These are phyloP conservation scores for Oikopleura vanhoeffeni DNA, from an alignment of 23 tunicate species.

Conservation along the genomic window DNA sequence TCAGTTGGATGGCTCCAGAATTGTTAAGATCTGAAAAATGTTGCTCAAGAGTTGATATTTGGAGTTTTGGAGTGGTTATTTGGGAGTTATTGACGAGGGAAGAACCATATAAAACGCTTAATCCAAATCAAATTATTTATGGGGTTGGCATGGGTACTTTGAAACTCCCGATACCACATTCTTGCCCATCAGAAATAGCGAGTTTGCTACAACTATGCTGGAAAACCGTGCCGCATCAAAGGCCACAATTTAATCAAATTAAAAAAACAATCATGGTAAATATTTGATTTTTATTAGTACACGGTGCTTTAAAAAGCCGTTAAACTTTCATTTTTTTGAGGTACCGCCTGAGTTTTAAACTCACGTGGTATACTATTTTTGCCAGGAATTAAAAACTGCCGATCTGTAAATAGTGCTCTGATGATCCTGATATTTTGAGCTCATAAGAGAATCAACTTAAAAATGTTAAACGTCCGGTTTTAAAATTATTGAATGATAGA, in stretches of 20 bases:
- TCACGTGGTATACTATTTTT: too few species aligned
- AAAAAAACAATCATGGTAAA: neutral
- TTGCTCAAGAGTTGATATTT: constrained; percentile 19
- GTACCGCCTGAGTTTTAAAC: too few species aligned
- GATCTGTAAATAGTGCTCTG: too few species aligned
- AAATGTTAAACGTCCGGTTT: neutral
- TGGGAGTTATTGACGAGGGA: constrained; percentile 28
- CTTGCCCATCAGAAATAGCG: constrained; percentile 20
- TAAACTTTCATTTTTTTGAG: too few species aligned
- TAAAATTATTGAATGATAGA: too few species aligned
- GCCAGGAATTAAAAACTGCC: too few species aligned
- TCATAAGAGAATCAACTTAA: neutral
- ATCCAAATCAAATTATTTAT: constrained; percentile 21
- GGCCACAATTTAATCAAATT: neutral
- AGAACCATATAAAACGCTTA: constrained; percentile 17
- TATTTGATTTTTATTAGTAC: neutral
- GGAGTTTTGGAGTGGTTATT: constrained; percentile 26
- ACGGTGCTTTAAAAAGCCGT: neutral
- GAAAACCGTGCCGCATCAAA: neutral
- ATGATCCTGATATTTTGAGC: too few species aligned
- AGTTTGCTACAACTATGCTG: constrained; percentile 18
- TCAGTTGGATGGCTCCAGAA: constrained; percentile 31
- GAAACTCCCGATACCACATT: constrained; percentile 23
- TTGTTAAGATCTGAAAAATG: constrained; percentile 19
- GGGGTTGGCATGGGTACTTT: constrained; percentile 24